Conservation (phyloP, 1,140 invertebrate species). For the Reticulitermes speratus region DNA sequence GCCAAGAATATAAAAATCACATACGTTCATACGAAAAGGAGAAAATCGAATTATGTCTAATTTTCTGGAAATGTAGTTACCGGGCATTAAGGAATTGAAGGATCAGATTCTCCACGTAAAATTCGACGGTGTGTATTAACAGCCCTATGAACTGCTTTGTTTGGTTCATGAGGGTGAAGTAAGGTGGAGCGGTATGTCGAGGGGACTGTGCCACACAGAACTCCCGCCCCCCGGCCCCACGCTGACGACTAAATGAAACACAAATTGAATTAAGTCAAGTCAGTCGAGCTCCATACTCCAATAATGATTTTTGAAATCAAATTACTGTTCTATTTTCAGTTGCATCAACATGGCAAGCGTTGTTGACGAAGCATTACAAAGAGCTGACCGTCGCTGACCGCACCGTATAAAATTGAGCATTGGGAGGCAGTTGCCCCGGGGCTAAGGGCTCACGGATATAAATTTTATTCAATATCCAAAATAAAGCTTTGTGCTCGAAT, state of each 20-base stretch:
- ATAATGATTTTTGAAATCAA: slow-evolving; percentile 27
- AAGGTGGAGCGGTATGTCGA: not conserved
- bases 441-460: not conserved
- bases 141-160: not conserved
- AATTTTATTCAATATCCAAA: too few species aligned
- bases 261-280: slow-evolving; percentile 28
- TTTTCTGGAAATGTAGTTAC: too few species aligned
- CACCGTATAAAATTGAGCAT: slow-evolving; percentile 9
- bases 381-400: slow-evolving; percentile 6
- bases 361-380: slow-evolving; percentile 11
- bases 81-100: too few species aligned
- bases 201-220: not conserved
- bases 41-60: too few species aligned
- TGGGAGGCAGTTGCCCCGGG: not conserved
- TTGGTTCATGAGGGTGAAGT: not conserved
- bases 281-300: slow-evolving; percentile 19
- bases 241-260: slow-evolving; percentile 26
- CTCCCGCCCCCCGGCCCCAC: not conserved
- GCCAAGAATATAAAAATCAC: too few species aligned
- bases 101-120: too few species aligned
- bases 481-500: too few species aligned
- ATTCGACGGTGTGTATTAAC: too few species aligned
- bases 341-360: slow-evolving; percentile 7
- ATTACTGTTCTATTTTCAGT: slow-evolving; percentile 27
- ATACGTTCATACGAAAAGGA: too few species aligned